Evolutionary conservation across 2,797 vertebrate species (phyloP).

Genomic region (Lerista edwardsae): DNA sequence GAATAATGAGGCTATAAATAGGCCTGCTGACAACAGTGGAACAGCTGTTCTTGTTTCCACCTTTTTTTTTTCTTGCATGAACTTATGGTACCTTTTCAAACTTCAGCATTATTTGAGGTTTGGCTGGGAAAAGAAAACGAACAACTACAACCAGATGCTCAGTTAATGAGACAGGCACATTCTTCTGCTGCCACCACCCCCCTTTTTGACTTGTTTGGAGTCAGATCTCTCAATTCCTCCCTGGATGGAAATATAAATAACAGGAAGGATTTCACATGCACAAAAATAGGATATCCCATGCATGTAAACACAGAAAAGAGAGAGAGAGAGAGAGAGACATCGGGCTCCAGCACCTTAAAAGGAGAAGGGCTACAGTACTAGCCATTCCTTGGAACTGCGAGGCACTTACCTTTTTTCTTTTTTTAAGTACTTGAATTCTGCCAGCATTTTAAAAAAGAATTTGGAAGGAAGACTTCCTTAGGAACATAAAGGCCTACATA

Average conservation of each 20-base stretch:
- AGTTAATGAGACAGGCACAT: slow-evolving; percentile 39
- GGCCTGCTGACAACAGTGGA: slow-evolving; percentile 21
- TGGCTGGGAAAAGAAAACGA: slow-evolving; percentile 30
- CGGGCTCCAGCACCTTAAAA: too few species aligned
- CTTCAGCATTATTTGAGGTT: slow-evolving; percentile 52
- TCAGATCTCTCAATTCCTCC: slow-evolving; percentile 26
- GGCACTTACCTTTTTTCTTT: background rate
- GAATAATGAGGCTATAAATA: slow-evolving; percentile 59
- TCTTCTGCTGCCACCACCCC: background rate
- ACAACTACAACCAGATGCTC: slow-evolving; percentile 52
- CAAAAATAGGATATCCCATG: too few species aligned
- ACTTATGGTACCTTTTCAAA: slow-evolving; percentile 57
- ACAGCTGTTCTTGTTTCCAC: slow-evolving; percentile 54
- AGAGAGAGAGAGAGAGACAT: too few species aligned
- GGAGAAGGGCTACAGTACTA: background rate
- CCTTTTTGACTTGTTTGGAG: accelerated
- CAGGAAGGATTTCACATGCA: slow-evolving; percentile 21
- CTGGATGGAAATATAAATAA: background rate
- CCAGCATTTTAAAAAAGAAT: background rate
- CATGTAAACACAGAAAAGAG: too few species aligned
- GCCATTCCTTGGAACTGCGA: background rate
- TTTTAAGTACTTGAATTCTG: background rate
- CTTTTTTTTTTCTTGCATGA: slow-evolving; percentile 57
- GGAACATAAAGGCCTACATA: background rate
- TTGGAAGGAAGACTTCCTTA: background rate